A percentile compares a stretch with the other conserved stretches of the same genome.
These are phyloP conservation scores for Tachystola acroxantha DNA, from an alignment of 2,888 invertebrate species.

Conservation along the genomic window DNA sequence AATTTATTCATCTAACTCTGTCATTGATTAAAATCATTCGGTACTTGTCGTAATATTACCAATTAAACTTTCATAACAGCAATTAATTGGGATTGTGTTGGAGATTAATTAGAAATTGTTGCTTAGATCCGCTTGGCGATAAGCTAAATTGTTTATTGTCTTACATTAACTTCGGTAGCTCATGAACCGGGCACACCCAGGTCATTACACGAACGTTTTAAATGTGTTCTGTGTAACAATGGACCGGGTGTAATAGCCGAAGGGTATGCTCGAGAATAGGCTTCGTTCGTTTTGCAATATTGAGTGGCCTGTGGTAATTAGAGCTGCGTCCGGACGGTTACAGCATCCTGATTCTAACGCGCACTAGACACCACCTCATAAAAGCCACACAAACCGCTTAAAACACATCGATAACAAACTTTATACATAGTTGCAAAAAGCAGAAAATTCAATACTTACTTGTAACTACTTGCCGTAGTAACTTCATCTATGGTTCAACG, in stretches of 20 bases:
- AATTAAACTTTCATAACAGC: conserved; percentile 64
- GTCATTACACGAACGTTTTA: conserved; percentile 54
- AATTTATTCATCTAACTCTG: conserved; percentile 38
- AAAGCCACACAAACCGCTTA: conserved; percentile 19
- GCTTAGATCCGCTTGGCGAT: conserved; percentile 44
- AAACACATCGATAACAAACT: conserved; percentile 14
- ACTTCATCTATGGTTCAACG: conserved; percentile 30
- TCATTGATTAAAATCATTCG: conserved; percentile 39
- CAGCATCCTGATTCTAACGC: conserved; percentile 74
- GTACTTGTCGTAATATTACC: conserved; percentile 31
- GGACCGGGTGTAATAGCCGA: conserved; percentile 53
- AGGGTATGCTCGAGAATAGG: conserved; percentile 53
- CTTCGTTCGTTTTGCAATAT: conserved; percentile 68
- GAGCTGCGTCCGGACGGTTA: conserved; percentile 64
- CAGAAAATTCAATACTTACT: conserved; percentile 18
- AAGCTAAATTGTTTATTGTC: conserved; percentile 52
- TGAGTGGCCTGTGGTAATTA: conserved; percentile 70
- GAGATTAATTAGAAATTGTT: conserved; percentile 67
- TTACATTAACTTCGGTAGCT: conserved; percentile 39
- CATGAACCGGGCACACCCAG: conserved; percentile 49
- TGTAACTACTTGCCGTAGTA: conserved; percentile 25
- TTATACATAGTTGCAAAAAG: conserved; percentile 15
- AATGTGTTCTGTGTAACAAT: conserved; percentile 64
- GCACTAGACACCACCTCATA: conserved; percentile 21
- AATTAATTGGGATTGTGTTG: conserved; percentile 55